Percentiles rank a stretch among this genome's conserved stretches.
Evolutionary conservation across 2,888 invertebrate genomes (phyloP).

Genomic region (Hyalella azteca): DNA sequence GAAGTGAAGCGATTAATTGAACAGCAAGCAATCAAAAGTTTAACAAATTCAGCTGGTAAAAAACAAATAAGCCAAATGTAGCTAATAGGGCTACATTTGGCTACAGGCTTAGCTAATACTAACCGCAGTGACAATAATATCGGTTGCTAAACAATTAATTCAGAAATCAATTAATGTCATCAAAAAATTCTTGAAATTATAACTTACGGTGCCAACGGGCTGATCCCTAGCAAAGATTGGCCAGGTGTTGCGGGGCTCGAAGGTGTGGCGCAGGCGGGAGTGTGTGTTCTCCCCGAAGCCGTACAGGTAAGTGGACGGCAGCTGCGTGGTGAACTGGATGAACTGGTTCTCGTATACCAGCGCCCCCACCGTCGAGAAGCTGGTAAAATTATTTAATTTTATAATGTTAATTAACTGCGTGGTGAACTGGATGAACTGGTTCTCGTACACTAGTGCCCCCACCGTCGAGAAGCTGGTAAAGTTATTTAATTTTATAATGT

Average conservation of each 20-base stretch:
- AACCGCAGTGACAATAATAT: too few relatives aligned
- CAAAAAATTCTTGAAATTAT: neutral
- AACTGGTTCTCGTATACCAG: conserved; percentile 65
- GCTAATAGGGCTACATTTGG: too few relatives aligned
- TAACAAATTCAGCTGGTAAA: too few relatives aligned
- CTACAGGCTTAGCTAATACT: too few relatives aligned
- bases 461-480: conserved; percentile 1
- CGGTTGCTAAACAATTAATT: neutral
- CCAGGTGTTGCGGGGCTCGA: conserved; percentile 38
- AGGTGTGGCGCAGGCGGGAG: conserved; percentile 59
- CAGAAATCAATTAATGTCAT: neutral
- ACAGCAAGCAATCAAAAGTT: too few relatives aligned
- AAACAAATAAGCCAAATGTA: too few relatives aligned
- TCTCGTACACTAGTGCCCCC: conserved; percentile 62
- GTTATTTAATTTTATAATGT: too few relatives aligned
- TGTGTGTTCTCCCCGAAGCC: conserved; percentile 65
- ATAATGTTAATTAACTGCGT: too few relatives aligned
- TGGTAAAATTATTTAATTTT: too few relatives aligned
- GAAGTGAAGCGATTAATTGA: too few relatives aligned
- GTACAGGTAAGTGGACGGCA: conserved; percentile 63
- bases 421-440: conserved; percentile 65
- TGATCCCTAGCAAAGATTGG: conserved; percentile 50
- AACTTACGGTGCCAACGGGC: neutral
- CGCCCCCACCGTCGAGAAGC: conserved; percentile 1
- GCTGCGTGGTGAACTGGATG: conserved; percentile 63